Evolutionary conservation across 2,888 invertebrate species (phyloP).

Genomic region (Sylvicola cinctus): DNA sequence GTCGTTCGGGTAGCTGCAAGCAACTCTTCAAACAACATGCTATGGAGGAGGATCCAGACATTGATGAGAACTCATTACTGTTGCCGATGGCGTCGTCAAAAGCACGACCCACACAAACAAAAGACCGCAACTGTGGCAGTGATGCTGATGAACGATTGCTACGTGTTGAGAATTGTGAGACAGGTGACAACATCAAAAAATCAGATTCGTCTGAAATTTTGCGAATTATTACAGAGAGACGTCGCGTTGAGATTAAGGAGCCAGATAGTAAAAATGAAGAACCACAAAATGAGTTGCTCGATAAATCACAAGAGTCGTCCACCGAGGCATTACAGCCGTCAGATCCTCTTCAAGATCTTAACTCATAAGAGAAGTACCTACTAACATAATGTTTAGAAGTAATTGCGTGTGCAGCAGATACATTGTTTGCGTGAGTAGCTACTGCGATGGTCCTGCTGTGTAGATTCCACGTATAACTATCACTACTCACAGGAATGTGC

Average conservation of each 20-base stretch:
- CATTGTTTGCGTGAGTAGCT: too few relatives aligned
- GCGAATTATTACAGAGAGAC: slow-evolving; percentile 24
- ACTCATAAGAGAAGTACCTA: too few relatives aligned
- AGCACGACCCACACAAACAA: slow-evolving; percentile 24
- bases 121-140: slow-evolving; percentile 29
- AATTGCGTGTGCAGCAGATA: too few relatives aligned
- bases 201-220: slow-evolving; percentile 24
- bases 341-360: too few relatives aligned
- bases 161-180: slow-evolving; percentile 12
- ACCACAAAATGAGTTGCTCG: slow-evolving; percentile 1
- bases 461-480: too few relatives aligned
- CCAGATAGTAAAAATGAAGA: slow-evolving; percentile 21
- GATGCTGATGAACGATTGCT: slow-evolving; percentile 30
- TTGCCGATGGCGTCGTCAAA: slow-evolving; percentile 14
- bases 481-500: too few relatives aligned
- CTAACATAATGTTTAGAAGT: too few relatives aligned
- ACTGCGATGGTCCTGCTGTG: too few relatives aligned
- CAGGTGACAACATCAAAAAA: slow-evolving; percentile 14
- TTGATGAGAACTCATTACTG: slow-evolving; percentile 30
- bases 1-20: slow-evolving; percentile 29
- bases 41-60: slow-evolving; percentile 29
- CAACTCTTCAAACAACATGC: slow-evolving; percentile 35
- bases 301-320: too few relatives aligned
- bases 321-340: too few relatives aligned
- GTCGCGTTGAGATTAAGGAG: slow-evolving; percentile 18